Evolutionary conservation across 1,140 invertebrate genomes (phyloP), one percentile per base, ranked within the genome.

Genomic region (Lanistes nyassanus): DNA sequence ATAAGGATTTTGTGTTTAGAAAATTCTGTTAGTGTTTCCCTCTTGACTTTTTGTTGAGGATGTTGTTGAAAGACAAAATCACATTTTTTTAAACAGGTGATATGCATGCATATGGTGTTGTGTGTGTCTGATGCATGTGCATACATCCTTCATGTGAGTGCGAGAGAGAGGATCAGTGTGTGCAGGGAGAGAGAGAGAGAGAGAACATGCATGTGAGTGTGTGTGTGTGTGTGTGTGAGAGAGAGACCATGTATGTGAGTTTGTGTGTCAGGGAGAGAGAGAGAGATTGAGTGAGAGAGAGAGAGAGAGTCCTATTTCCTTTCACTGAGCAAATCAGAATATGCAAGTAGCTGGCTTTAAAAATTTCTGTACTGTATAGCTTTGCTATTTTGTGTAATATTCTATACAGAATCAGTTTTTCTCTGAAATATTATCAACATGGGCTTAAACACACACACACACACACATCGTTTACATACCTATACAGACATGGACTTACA

Each of bases 161-260:
- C n/a, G n/a, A n/a, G n/a, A n/a, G n/a, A n/a, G n/a, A n/a, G n/a
- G n/a, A n/a, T n/a, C n/a, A n/a, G n/a, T n/a, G n/a, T n/a, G n/a
- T n/a, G n/a, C n/a, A n/a, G n/a, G n/a, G n/a, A n/a, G n/a, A n/a
- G n/a, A n/a, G n/a, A n/a, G 66, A 21, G 67, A 23, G 39, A 26
- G 23, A 7, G 67, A 9, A 51, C 31, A 42, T 47, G 51, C n/a
- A 51, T 37, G 68, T 71, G 16, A 29, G 47, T 71, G 47, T 58
- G 47, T 71, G n/a, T 34, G 69, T 3, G 51, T 53, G 69, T 71
- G 51, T 55, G 47, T 71, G 51, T 55, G 29, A 23, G 26, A 34
- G 53, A 55, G 9, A 13, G 23, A 34, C 19, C 37, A 7, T 39
- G 53, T 26, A n/a, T 39, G 16, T 26, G 13, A 55, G 69, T 34